Base-by-base conservation (phyloP, 2,113 vertebrate genomes). In the Xyrauchen texanus region DNA sequence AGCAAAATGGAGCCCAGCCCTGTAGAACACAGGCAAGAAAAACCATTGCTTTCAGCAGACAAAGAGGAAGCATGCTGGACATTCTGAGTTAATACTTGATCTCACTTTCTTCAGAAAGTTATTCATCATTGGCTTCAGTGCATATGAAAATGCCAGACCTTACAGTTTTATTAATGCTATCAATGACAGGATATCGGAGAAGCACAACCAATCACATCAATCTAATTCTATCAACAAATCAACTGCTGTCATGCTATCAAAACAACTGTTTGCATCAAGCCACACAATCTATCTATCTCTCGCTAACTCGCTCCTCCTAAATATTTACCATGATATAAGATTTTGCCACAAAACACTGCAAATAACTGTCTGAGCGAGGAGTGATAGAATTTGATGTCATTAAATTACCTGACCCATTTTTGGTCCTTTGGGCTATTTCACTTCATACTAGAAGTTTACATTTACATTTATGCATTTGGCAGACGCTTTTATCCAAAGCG, bases 161-260 rank as follows among this genome's bases (percentile, higher is more conserved):
- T 65, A 53, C 47, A 65, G 62, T 65, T 76, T 76, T 76, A 76
- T 65, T 44, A 76, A 45, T 66, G 74, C 74, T 55, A 65, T 76
- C 74, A 76, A 76, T 65, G 45, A 65, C 34, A 42, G 9, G 21
- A 42, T 21, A 52, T 11, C 44, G 46, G 21, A 66, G 49, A 55
- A 64, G 46, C 10, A 9, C 62, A 53, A 65, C 21, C 21, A 34
- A 34, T 34, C 21, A 34, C 21, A 34, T 34, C 21, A 34, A 34
- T 34, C 21, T 34, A 34, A 34, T 34, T 34, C 21, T 34, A 34
- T 34, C 21, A 34, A 51, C 58, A 15, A 21, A 52, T 42, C 49
- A 65, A 12, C 42, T 0, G 3, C 46, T 45, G 53, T 46, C 69
- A 45, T 42, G 16, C n/a, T 44, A 58, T 53, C 3, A 76, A 76